Evolutionary conservation across 1,140 invertebrate genomes (phyloP).

Genomic region (Bombus confusus): DNA sequence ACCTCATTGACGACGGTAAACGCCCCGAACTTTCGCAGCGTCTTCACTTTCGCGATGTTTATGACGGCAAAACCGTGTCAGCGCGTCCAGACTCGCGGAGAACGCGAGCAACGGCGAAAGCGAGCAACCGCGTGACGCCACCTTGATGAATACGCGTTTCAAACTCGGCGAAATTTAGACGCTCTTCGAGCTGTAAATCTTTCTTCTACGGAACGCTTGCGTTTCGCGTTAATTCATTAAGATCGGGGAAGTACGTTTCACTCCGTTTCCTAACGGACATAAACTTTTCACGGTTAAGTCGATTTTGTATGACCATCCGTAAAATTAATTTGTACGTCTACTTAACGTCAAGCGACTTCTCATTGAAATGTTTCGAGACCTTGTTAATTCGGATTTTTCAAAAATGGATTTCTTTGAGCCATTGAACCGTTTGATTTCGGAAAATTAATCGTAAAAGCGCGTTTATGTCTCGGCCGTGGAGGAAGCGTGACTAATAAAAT

Average conservation of each 20-base stretch:
- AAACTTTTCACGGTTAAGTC: background rate
- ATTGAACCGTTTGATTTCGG: background rate
- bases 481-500: background rate
- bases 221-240: background rate
- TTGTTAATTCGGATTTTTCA: no score
- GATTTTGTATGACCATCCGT: background rate
- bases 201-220: background rate
- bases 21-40: constrained; percentile 60
- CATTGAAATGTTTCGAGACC: background rate
- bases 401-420: background rate
- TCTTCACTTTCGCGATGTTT: constrained; percentile 55
- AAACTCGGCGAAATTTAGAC: background rate
- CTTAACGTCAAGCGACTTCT: background rate
- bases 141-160: constrained; percentile 9
- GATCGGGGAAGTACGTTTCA: background rate
- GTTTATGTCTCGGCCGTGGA: background rate
- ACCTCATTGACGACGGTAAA: constrained; percentile 64
- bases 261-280: background rate
- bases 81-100: constrained; percentile 19
- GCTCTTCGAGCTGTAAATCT: background rate
- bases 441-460: background rate
- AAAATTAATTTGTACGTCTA: background rate
- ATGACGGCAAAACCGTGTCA: constrained; percentile 53
- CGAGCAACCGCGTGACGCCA: background rate
- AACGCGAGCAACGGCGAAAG: constrained; percentile 15